phyloP scores from a whole-genome alignment of 2,888 invertebrate species.

The Pseudococcus longispinus region DNA sequence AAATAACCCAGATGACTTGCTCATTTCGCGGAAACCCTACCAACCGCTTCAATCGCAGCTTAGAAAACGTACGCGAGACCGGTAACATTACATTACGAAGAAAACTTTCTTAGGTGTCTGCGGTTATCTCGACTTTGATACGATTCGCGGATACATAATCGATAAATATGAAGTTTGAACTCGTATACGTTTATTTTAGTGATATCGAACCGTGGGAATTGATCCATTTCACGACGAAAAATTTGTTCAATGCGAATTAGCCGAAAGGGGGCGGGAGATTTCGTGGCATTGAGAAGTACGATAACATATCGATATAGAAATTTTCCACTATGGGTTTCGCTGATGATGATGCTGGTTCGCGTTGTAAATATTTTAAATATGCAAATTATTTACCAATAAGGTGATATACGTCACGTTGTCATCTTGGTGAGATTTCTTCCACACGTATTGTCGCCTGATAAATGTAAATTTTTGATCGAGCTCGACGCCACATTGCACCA shows the following conservation, averaged over 20 bases:
- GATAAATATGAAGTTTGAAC: slow-evolving; percentile 36
- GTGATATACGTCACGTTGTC: neutral
- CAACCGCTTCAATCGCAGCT: neutral
- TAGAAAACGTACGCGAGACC: neutral
- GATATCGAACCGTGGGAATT: slow-evolving; percentile 20
- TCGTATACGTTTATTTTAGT: neutral
- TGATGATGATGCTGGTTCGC: neutral
- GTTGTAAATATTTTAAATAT: slow-evolving; percentile 1
- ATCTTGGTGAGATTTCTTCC: neutral
- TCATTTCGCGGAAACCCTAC: neutral
- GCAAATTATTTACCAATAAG: slow-evolving; percentile 5
- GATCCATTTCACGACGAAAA: slow-evolving; percentile 26
- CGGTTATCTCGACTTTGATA: neutral
- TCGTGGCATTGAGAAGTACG: slow-evolving; percentile 17
- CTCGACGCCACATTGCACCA: neutral
- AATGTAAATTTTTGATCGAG: neutral
- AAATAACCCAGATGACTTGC: neutral
- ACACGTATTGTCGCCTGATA: neutral
- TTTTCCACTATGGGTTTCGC: neutral
- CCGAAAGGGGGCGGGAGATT: neutral
- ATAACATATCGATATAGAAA: slow-evolving; percentile 9
- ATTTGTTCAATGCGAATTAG: neutral
- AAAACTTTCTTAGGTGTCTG: neutral
- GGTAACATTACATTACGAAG: neutral
- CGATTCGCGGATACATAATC: neutral